Evolutionary conservation across 2,797 vertebrate species (phyloP).

Genomic region (Menidia menidia): DNA sequence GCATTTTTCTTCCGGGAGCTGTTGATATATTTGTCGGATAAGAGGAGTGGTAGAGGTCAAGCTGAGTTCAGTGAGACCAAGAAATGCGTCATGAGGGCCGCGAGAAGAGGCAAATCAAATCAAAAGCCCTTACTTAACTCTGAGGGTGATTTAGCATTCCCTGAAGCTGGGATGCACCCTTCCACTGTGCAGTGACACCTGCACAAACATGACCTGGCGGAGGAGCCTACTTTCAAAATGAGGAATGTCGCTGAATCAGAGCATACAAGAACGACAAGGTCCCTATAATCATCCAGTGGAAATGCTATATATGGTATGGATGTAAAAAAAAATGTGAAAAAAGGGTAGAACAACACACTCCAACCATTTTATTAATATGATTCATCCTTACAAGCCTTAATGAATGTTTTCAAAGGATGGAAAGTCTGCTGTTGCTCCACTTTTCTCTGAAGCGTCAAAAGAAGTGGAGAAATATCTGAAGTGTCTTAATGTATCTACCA

Average conservation of each 20-base stretch:
- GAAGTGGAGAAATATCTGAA: too few species aligned
- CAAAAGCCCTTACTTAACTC: not conserved
- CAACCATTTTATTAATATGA: not conserved
- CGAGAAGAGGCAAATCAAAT: not conserved
- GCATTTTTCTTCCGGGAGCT: not conserved
- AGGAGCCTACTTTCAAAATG: not conserved
- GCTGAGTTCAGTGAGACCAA: not conserved
- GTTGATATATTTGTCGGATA: not conserved
- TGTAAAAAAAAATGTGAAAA: not conserved
- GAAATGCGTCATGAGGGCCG: not conserved
- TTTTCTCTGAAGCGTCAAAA: too few species aligned
- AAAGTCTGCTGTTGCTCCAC: not conserved
- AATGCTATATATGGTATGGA: not conserved
- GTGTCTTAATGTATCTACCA: not conserved
- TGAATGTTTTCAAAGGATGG: not conserved
- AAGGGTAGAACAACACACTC: not conserved
- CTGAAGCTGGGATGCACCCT: not conserved
- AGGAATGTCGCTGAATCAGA: slow-evolving; percentile 5
- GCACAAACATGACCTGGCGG: not conserved
- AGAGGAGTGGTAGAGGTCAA: not conserved
- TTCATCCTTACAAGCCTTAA: not conserved
- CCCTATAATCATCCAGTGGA: not conserved
- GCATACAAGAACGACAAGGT: not conserved
- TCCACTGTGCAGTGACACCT: not conserved
- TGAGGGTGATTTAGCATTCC: not conserved